Base-by-base conservation (phyloP, 2,797 vertebrate species). In the Neosilurus mollespiculum region DNA sequence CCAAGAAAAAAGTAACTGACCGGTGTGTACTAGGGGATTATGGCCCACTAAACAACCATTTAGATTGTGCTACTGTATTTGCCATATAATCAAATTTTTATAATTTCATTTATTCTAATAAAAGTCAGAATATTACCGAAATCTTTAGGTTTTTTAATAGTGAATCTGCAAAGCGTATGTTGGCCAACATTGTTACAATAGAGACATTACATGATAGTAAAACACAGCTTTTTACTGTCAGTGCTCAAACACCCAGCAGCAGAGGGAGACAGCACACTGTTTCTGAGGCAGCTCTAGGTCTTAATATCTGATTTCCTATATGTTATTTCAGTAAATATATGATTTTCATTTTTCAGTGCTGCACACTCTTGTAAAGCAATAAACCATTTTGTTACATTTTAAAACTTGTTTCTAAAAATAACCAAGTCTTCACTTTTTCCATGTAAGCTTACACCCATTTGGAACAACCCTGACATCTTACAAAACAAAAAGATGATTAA, bases 131-230 rank as follows among this genome's bases (percentile, higher is more conserved):
- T 24, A 15, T 72, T 72, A 53, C 5, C 53, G 22, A 72, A 15
- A 75, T 58, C 53, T 0, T 5, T 16, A 76, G 2, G 5, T 54
- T 76, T 59, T 59, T 75, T n/a, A 37, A 34, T 59, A 43, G 6
- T 61, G 56, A 76, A 58, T 56, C 16, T 75, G 26, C 53, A 75
- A 75, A 75, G 54, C 14, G n/a, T 49, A 58, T 37, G 56, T 15
- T 43, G 30, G 58, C 72, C 65, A 78, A 58, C 34, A 66, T 56
- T 51, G 51, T 84, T 82, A 62, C 84, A 20, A 76, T 34, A 83
- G 72, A 78, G 49, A 88, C 84, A 78, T 71, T 84, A 84, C 76
- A 79, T 20, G 81, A 3, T 56, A 67, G 61, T 34, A 67, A 82
- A 67, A 81, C 67, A 81, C 61, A 66, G 58, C 15, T 61, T 30